phyloP scores from a whole-genome alignment of 2,888 invertebrate species.

The Deroplatys truncata region DNA sequence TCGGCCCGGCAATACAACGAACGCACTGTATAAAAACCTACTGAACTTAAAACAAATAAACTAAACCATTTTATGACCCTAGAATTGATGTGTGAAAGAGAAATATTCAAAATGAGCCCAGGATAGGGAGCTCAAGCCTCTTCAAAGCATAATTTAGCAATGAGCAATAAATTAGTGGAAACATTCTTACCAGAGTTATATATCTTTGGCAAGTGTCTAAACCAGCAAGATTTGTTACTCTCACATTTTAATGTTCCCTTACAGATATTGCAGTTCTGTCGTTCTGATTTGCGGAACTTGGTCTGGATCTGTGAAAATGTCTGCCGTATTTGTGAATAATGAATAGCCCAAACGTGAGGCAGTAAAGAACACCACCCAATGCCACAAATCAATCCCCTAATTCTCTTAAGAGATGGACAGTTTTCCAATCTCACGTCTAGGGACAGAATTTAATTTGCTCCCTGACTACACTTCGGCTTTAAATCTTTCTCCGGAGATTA shows the following conservation, averaged over 20 bases:
- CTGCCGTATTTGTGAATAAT: neutral
- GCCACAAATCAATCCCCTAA: neutral
- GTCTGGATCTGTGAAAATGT: neutral
- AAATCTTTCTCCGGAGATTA: neutral
- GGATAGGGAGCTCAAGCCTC: neutral
- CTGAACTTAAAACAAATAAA: too few relatives aligned
- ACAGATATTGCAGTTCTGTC: neutral
- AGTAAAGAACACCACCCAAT: neutral
- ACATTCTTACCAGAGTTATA: neutral
- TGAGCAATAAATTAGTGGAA: neutral
- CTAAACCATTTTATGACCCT: too few relatives aligned
- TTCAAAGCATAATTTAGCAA: neutral
- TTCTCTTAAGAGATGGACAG: neutral
- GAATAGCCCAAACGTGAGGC: neutral
- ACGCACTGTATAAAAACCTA: too few relatives aligned
- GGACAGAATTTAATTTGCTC: neutral
- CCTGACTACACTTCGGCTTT: neutral
- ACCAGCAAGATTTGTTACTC: neutral
- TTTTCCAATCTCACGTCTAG: neutral
- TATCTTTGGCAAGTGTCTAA: neutral
- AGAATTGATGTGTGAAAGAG: too few relatives aligned
- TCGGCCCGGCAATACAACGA: too few relatives aligned
- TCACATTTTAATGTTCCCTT: neutral
- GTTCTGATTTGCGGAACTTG: neutral
- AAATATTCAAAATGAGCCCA: neutral